phyloP scores from a whole-genome alignment of 2,113 vertebrate genomes.

The Tachuris rubrigastra region DNA sequence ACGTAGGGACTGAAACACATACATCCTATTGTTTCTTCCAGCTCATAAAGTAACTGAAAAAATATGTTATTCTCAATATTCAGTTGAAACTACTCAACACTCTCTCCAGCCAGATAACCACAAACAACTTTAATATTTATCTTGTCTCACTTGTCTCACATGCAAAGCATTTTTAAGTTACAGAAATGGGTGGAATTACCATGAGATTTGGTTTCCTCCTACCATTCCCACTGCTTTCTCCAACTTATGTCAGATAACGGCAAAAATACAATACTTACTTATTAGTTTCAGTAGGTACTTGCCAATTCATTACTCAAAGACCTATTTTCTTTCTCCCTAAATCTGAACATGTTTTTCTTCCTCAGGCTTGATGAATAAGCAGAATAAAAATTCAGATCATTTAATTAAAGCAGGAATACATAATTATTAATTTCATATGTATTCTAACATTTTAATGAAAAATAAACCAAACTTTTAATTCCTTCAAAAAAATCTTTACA shows the following conservation, averaged over 20 bases:
- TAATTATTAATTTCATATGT: background rate
- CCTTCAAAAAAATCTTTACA: background rate
- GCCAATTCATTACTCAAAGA: conserved; percentile 3
- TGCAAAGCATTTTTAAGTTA: conserved; percentile 2
- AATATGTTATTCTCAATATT: background rate
- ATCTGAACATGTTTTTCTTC: background rate
- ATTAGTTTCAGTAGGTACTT: background rate
- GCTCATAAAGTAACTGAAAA: conserved; percentile 17
- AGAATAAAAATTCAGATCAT: background rate
- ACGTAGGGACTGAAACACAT: background rate
- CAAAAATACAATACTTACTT: background rate
- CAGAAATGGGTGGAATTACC: conserved; percentile 17
- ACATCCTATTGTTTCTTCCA: conserved; percentile 13
- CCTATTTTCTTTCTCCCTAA: background rate
- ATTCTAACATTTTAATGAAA: background rate
- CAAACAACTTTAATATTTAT: background rate
- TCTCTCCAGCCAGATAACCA: background rate
- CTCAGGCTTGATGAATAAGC: background rate
- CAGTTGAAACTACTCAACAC: background rate
- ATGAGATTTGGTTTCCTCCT: conserved; percentile 5
- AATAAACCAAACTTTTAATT: background rate
- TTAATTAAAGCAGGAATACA: background rate
- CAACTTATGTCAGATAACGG: conserved; percentile 24
- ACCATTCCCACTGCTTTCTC: background rate
- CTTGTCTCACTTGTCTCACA: background rate